A percentile compares a stretch with the other conserved stretches of the same genome.
These are phyloP conservation scores for fruit fly (Drosophila melanogaster) DNA, from an alignment of 1,140 invertebrate species.

Conservation along the genomic window DNA sequence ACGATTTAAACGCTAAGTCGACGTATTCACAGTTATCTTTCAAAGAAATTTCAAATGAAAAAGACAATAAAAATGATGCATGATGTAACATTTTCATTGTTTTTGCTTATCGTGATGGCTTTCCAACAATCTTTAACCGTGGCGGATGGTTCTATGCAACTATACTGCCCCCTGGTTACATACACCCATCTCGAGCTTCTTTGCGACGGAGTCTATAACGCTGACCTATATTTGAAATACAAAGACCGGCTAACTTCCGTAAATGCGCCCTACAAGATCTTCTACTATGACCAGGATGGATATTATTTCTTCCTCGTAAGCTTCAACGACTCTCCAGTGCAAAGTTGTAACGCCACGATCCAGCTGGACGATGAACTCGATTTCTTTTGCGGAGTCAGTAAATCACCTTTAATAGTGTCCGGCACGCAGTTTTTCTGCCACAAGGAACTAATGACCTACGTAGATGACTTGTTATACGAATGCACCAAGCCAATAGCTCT, in stretches of 20 bases:
- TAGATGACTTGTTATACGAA: slow-evolving; percentile 2
- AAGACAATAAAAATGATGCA: not conserved
- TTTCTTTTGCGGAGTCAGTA: slow-evolving; percentile 6
- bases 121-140: not conserved
- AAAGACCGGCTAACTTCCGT: not conserved
- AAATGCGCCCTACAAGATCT: slow-evolving; percentile 15
- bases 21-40: not conserved
- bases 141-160: not conserved
- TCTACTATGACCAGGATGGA: not conserved
- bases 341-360: slow-evolving; percentile 1
- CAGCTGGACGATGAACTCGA: not conserved
- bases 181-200: slow-evolving; percentile 1
- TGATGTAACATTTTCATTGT: not conserved
- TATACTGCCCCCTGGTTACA: slow-evolving; percentile 1
- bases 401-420: not conserved
- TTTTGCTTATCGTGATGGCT: too few species aligned
- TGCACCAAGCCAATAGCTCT: not conserved
- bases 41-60: slow-evolving; percentile 8
- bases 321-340: slow-evolving; percentile 10
- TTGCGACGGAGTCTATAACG: slow-evolving; percentile 9
- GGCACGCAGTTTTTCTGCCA: slow-evolving; percentile 9
- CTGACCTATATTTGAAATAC: slow-evolving; percentile 8
- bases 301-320: not conserved
- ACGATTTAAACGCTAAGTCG: not conserved
- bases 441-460: not conserved